Base-by-base conservation (phyloP, 2,113 vertebrate genomes). In the Strix uralensis region DNA sequence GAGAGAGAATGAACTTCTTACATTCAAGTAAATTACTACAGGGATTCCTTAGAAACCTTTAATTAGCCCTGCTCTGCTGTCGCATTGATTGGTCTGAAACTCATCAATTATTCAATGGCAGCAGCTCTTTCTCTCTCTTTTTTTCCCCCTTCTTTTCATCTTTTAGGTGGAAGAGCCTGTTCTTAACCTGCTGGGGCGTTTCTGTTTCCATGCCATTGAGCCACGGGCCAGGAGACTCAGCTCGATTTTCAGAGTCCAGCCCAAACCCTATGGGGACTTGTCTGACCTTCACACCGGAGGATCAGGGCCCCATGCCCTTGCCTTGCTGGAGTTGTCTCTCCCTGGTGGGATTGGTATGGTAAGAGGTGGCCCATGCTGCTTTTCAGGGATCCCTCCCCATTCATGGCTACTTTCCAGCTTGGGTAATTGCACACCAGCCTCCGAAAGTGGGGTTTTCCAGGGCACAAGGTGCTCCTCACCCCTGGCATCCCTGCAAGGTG, bases 51-150 rank as follows among this genome's bases (percentile, higher is more conserved):
- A 94, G 98, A 98, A 99, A 98, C 99, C 99, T 99, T 99, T 99
- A 99, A 99, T 99, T 99, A 99, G 99, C 98, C 99, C 98, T 98
- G 98, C 98, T 98, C 98, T 98, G 94, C 98, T 97, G 98, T 97
- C 98, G 95, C 98, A 98, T 98, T 98, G 98, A 99, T 99, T 99
- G 99, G 98, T 98, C 98, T 98, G 98, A 98, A 99, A 98, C 97
- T 98, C 98, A 99, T 99, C 98, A 99, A 98, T 98, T 98, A 98
- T 99, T 99, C 98, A 98, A 98, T 96, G 97, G 98, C 97, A 97
- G 98, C 71, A 2, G 86, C 92, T 93, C 92, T 96, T 80, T 95
- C 52, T 96, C 72, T 62, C 32, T 67, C 25, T 30, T 97, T 98
- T 98, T 51, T 14, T 9, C 34, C 23, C 52, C 81, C 62, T 92